A percentile compares a stretch with the other conserved stretches of the same genome.
phyloP scores from a whole-genome alignment of 1,140 invertebrate genomes.

The Nasonia vitripennis region DNA sequence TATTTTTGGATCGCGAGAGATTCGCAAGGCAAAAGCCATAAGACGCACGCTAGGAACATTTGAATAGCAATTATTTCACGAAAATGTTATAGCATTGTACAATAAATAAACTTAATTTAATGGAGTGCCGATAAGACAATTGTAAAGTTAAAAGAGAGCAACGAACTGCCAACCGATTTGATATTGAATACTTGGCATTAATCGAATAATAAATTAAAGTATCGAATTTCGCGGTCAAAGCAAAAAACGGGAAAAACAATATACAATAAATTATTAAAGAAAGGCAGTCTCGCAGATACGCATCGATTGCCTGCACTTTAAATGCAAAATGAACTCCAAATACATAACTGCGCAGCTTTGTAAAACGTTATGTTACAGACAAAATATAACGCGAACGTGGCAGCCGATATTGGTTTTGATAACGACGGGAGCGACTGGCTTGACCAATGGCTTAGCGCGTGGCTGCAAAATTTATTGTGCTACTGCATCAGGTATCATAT shows the following conservation, averaged over 20 bases:
- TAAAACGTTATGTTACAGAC: not conserved
- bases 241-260: not conserved
- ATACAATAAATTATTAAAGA: not conserved
- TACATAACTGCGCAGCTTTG: too few species aligned
- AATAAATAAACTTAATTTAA: too few species aligned
- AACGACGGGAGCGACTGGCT: not conserved
- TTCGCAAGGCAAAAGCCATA: not conserved
- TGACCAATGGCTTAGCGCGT: not conserved
- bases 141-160: too few species aligned
- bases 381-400: not conserved
- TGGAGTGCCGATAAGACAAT: too few species aligned
- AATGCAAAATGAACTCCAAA: not conserved
- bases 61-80: not conserved
- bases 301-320: not conserved
- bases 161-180: not conserved
- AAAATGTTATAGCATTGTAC: too few species aligned
- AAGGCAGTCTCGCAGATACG: not conserved
- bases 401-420: constrained; percentile 5
- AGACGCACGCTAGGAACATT: not conserved
- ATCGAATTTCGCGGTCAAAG: too few species aligned
- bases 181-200: not conserved
- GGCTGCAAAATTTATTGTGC: constrained; percentile 16
- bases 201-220: not conserved
- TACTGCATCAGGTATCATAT: not conserved
- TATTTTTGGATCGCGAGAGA: not conserved